Evolutionary conservation across 2,797 vertebrate genomes (phyloP).

Genomic region (Falco naumanni): DNA sequence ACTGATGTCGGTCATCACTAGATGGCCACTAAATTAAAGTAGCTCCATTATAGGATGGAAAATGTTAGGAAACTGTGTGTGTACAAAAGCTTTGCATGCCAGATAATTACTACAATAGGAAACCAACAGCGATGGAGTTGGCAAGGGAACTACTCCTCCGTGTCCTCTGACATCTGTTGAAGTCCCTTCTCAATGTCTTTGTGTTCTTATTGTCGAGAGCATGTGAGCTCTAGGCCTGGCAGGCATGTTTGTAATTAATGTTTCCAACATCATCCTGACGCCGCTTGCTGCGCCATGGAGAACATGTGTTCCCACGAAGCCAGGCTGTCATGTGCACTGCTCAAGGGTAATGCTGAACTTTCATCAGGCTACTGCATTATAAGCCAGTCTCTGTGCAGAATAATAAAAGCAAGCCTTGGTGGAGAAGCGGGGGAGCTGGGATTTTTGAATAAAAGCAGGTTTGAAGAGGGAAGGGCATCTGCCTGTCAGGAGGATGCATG

Average conservation of each 20-base stretch:
- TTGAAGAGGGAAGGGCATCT: background rate
- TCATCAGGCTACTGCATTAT: background rate
- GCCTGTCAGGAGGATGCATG: background rate
- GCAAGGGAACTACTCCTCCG: background rate
- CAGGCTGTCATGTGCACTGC: background rate
- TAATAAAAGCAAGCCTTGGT: background rate
- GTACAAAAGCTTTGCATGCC: background rate
- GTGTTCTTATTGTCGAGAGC: background rate
- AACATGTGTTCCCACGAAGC: background rate
- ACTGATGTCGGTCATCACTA: background rate
- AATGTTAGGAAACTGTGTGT: background rate
- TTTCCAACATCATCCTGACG: background rate
- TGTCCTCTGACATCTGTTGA: background rate
- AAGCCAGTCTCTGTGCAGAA: background rate
- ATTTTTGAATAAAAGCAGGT: background rate
- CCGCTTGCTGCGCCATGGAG: accelerated
- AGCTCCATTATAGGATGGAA: background rate
- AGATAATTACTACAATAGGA: background rate
- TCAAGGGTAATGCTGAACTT: background rate
- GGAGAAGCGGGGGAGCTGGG: background rate
- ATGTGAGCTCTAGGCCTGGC: slow-evolving; percentile 4
- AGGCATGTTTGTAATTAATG: slow-evolving; percentile 24
- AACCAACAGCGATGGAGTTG: background rate
- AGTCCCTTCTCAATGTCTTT: background rate
- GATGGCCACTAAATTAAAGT: background rate